Evolutionary conservation across 2,113 vertebrate species (phyloP).

Genomic region (Beaufortia kweichowensis): DNA sequence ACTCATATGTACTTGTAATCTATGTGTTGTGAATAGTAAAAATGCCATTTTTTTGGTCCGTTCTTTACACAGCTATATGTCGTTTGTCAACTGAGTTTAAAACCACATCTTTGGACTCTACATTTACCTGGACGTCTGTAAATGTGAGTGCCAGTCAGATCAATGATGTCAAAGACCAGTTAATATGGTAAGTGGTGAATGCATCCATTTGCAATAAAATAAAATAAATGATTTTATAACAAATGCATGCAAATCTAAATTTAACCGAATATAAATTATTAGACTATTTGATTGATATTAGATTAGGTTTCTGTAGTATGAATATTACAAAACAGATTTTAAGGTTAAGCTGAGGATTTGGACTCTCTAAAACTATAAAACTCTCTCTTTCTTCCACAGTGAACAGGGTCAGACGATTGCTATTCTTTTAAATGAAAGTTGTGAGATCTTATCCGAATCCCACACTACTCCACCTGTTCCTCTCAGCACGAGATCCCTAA

Average conservation of each 20-base stretch:
- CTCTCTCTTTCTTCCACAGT: slow-evolving; percentile 50
- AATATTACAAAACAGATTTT: too few relatives aligned
- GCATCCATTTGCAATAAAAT: too few relatives aligned
- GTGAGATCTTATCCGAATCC: slow-evolving; percentile 10
- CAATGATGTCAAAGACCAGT: slow-evolving; percentile 35
- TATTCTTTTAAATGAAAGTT: slow-evolving; percentile 62
- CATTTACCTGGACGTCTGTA: slow-evolving; percentile 59
- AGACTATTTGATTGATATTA: background rate
- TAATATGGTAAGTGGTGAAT: slow-evolving; percentile 58
- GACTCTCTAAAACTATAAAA: too few relatives aligned
- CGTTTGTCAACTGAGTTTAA: slow-evolving; percentile 35
- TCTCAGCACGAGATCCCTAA: background rate
- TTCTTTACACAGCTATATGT: slow-evolving; percentile 54
- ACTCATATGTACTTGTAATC: slow-evolving; percentile 17
- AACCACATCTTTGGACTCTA: slow-evolving; percentile 49
- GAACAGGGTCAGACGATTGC: slow-evolving; percentile 51
- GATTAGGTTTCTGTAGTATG: too few relatives aligned
- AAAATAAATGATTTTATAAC: too few relatives aligned
- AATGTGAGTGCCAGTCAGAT: slow-evolving; percentile 42
- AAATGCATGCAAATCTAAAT: background rate
- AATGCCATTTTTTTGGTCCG: background rate
- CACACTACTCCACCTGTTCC: background rate
- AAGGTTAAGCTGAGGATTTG: too few relatives aligned
- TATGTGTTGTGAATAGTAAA: background rate
- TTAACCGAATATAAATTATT: too few relatives aligned